Conservation (phyloP, 2,113 vertebrate genomes). For the Heptranchias perlo region DNA sequence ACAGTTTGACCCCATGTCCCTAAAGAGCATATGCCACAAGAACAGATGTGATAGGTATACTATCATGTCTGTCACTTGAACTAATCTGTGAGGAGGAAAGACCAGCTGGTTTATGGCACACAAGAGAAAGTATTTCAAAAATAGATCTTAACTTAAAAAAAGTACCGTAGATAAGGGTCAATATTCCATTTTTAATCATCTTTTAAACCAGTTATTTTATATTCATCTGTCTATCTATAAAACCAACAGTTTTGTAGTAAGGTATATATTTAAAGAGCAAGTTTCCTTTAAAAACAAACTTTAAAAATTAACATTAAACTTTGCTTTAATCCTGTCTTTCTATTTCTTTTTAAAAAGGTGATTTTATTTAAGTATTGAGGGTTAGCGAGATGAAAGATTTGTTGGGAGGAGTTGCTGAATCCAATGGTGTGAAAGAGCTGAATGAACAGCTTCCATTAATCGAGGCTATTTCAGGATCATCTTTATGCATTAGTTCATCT, state of each 20-base stretch:
- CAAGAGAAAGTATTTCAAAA: background rate
- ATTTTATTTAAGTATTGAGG: background rate
- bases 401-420: background rate
- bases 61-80: background rate
- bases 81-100: background rate
- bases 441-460: background rate
- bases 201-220: background rate
- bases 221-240: background rate
- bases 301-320: background rate
- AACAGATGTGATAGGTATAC: slow-evolving; percentile 4
- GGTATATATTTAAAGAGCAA: background rate
- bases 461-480: background rate
- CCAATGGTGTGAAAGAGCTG: background rate
- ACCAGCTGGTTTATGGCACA: background rate
- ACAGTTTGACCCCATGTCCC: background rate
- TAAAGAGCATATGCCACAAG: background rate
- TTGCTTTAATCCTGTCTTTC: background rate
- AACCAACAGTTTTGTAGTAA: background rate
- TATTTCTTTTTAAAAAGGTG: background rate
- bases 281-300: background rate
- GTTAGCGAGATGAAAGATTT: background rate
- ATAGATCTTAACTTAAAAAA: background rate
- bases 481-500: background rate
- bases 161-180: background rate
- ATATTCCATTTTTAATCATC: no score